phyloP scores from a whole-genome alignment of 2,797 vertebrate genomes.

The Microctenopoma steveboyesi region DNA sequence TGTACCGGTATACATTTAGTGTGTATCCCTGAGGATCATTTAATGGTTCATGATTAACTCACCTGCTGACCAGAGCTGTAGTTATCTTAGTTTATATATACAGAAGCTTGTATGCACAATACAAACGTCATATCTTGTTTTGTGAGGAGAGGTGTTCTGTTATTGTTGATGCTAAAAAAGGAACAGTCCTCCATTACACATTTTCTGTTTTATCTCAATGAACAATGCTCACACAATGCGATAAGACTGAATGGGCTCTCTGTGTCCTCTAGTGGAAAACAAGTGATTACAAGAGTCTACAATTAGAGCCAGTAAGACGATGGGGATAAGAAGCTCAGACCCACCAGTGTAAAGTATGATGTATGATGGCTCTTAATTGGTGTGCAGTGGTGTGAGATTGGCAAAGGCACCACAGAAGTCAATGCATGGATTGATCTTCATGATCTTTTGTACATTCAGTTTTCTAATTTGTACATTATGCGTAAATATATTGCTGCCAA shows the following conservation, averaged over 20 bases:
- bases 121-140: background rate
- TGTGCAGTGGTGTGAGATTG: background rate
- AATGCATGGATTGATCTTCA: background rate
- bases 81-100: background rate
- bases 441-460: background rate
- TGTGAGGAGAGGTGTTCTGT: slow-evolving; percentile 1
- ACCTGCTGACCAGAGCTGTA: slow-evolving; percentile 24
- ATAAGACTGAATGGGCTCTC: slow-evolving; percentile 49
- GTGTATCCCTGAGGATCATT: slow-evolving; percentile 18
- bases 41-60: slow-evolving; percentile 30
- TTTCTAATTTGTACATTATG: background rate
- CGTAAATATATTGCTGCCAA: background rate
- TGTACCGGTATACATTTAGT: slow-evolving; percentile 2
- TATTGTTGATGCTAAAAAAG: slow-evolving; percentile 7
- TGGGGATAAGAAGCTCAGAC: slow-evolving; percentile 31
- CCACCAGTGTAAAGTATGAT: slow-evolving; percentile 13
- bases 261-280: slow-evolving; percentile 51
- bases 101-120: background rate
- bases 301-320: slow-evolving; percentile 25
- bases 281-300: slow-evolving; percentile 39
- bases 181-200: slow-evolving; percentile 11
- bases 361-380: background rate
- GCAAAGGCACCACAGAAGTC: background rate
- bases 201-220: slow-evolving; percentile 23
- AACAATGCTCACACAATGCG: slow-evolving; percentile 24